A percentile compares a stretch with the other conserved stretches of the same genome.
Conservation (phyloP, 2,797 vertebrate genomes). For the Enteromius viviparus region DNA sequence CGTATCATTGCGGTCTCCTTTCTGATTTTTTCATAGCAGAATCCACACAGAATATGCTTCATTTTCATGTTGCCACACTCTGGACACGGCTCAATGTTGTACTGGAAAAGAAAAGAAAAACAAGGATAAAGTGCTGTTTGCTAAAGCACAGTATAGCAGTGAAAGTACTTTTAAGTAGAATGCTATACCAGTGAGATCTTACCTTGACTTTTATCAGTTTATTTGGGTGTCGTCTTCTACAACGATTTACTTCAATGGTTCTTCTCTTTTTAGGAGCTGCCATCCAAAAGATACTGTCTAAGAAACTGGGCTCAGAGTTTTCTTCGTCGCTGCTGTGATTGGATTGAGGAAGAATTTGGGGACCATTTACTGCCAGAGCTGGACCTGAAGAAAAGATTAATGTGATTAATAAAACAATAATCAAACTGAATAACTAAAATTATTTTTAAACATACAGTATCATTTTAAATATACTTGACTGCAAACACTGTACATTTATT, state of each 20-base stretch:
- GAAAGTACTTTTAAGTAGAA: background rate
- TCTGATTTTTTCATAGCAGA: constrained; percentile 88
- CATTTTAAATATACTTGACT: background rate
- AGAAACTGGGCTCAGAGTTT: constrained; percentile 61
- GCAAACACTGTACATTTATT: background rate
- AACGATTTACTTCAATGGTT: constrained; percentile 91
- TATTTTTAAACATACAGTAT: background rate
- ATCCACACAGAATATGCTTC: constrained; percentile 90
- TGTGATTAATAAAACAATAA: background rate
- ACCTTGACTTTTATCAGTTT: constrained; percentile 89
- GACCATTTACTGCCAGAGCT: constrained; percentile 78
- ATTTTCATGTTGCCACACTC: constrained; percentile 93
- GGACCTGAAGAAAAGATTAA: constrained; percentile 71
- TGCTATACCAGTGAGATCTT: constrained; percentile 37
- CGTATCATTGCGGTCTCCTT: constrained; percentile 84
- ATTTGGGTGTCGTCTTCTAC: constrained; percentile 81
- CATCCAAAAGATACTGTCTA: constrained; percentile 91
- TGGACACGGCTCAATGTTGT: constrained; percentile 87
- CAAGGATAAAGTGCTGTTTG: background rate
- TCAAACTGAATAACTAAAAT: background rate
- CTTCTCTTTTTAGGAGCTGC: constrained; percentile 93
- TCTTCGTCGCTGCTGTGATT: constrained; percentile 56
- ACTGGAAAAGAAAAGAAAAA: constrained; percentile 71
- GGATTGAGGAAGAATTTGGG: constrained; percentile 67
- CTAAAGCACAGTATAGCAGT: background rate